Base-by-base conservation (phyloP, 2,113 vertebrate species). In the Corynorhinus townsendii region DNA sequence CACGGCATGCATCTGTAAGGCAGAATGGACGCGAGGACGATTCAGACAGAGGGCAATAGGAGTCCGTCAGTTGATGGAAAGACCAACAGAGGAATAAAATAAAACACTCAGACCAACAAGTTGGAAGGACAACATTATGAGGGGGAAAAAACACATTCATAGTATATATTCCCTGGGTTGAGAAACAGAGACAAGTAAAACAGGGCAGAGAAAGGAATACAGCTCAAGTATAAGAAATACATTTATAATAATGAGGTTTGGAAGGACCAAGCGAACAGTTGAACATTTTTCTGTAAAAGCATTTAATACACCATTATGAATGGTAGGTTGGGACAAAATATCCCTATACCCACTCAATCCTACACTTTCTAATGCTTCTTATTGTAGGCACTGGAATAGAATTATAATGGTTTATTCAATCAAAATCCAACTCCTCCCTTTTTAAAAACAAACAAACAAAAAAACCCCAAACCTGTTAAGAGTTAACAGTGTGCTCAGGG, bases 21-120 rank as follows among this genome's bases (percentile, higher is more conserved):
- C 92, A 87, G 71, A 38, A 54, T 1, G 84, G 64, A 77, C 66
- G 82, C 38, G 16, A 86, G 71, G 62, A 93, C 64, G 77, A 59
- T 59, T 88, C 49, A 43, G 66, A 93, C 35, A 77, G 86, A 86
- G 68, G 69, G 40, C 64, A 43, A 4, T 14, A 75, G 79, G 77
- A 59, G 87, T 22, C 89, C 73, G 84, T 68, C 85, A 83, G 86
- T 26, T 79, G 72, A 80, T 30, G n/a, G 81, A 62, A 96, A 92
- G 90, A 96, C 92, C 86, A 91, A 72, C 79, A 47, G 47, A 97
- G 89, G 91, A 85, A 72, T 43, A 77, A 95, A 92, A 62, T 38
- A n/a, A 81, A 84, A 89, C 86, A 80, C 6, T 47, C 38, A 79
- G 90, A 86, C 77, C 49, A 73, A 82, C 43, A 56, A 71, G 59